phyloP scores from a whole-genome alignment of 2,888 invertebrate species.

The Eumerus sabulonum region DNA sequence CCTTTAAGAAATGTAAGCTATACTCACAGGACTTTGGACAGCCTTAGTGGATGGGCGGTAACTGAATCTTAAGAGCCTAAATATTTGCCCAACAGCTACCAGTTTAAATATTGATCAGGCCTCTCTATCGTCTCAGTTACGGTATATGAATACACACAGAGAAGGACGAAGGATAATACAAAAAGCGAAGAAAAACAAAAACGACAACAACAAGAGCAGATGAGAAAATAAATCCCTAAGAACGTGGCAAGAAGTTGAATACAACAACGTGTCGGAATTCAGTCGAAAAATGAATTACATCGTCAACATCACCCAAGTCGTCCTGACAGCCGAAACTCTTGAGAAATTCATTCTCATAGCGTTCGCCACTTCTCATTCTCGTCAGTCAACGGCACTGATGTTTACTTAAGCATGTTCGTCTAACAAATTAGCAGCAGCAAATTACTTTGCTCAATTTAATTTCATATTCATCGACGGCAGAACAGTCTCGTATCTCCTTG shows the following conservation, averaged over 20 bases:
- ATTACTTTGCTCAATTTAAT: constrained; percentile 57
- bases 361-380: too few relatives aligned
- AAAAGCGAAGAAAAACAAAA: background rate
- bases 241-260: constrained; percentile 14
- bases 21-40: background rate
- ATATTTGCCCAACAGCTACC: constrained; percentile 50
- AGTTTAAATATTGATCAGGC: constrained; percentile 48
- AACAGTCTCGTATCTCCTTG: background rate
- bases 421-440: constrained; percentile 54
- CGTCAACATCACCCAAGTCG: background rate
- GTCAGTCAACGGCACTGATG: background rate
- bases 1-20: constrained; percentile 40
- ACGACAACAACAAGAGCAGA: constrained; percentile 24
- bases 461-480: constrained; percentile 38
- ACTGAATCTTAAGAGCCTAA: constrained; percentile 8
- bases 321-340: constrained; percentile 1
- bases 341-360: constrained; percentile 2
- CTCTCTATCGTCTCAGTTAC: background rate
- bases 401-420: constrained; percentile 17
- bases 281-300: constrained; percentile 31
- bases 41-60: background rate
- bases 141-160: constrained; percentile 5
- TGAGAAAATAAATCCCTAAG: constrained; percentile 8
- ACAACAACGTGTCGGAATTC: constrained; percentile 31
- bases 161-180: background rate